These are phyloP conservation scores for Ardeotis arabs DNA, from an alignment of 2,113 vertebrate species.

Conservation along the genomic window DNA sequence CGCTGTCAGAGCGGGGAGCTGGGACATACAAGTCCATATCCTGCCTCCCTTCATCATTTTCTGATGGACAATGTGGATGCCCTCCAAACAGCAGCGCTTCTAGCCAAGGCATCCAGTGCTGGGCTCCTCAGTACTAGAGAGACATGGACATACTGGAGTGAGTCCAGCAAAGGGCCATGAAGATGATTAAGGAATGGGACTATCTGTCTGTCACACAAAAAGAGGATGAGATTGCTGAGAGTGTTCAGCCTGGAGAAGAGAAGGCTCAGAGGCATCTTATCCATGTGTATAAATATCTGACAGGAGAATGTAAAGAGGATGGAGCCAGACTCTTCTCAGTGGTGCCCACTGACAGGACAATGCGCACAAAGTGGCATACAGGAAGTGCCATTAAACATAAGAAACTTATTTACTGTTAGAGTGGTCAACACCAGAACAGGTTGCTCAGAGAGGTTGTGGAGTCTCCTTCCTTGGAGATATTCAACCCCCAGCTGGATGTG, in stretches of 20 bases:
- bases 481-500: background rate
- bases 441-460: background rate
- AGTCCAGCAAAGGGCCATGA: background rate
- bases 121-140: background rate
- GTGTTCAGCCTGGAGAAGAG: background rate
- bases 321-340: background rate
- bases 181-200: background rate
- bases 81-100: background rate
- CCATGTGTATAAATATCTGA: background rate
- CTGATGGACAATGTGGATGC: background rate
- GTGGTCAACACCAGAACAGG: background rate
- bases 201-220: background rate
- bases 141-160: background rate
- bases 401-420: background rate
- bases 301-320: background rate
- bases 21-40: background rate
- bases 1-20: accelerated
- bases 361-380: background rate
- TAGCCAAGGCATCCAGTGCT: background rate
- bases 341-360: background rate
- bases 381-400: background rate
- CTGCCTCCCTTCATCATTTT: background rate
- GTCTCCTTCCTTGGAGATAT: background rate
- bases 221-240: background rate
- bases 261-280: background rate